Evolutionary conservation across 2,113 vertebrate genomes (phyloP).

Genomic region (Anguilla japonica): DNA sequence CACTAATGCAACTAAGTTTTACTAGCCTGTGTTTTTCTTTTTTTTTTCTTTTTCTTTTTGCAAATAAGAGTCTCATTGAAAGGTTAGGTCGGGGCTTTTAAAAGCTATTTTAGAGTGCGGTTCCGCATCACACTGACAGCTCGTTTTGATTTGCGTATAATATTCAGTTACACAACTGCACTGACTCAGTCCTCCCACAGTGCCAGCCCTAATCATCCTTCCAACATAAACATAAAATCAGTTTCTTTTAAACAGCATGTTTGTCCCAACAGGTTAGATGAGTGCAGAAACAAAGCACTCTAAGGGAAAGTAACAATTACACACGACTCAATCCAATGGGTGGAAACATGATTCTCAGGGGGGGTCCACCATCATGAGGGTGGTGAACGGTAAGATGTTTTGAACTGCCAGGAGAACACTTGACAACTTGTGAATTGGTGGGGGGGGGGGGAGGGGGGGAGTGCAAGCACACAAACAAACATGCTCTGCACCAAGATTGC

Average conservation of each 20-base stretch:
- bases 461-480: too few relatives aligned
- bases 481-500: too few relatives aligned
- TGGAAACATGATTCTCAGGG: neutral
- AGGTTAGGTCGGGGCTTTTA: neutral
- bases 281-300: neutral
- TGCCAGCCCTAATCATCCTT: neutral
- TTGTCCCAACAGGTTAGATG: neutral
- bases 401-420: too few relatives aligned
- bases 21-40: neutral
- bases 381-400: too few relatives aligned
- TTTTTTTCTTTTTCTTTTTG: neutral
- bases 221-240: neutral
- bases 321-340: neutral
- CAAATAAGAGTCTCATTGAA: neutral
- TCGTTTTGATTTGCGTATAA: neutral
- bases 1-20: neutral
- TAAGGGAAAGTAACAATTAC: neutral
- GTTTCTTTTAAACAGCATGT: neutral
- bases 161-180: slow-evolving; percentile 12
- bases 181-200: slow-evolving; percentile 5
- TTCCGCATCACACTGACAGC: slow-evolving; percentile 5
- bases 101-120: slow-evolving; percentile 13
- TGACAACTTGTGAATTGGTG: too few relatives aligned
- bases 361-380: too few relatives aligned
- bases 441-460: too few relatives aligned